A percentile compares a stretch with the other conserved stretches of the same genome.
phyloP scores from a whole-genome alignment of 2,113 vertebrate species.

The Eublepharis macularius region DNA sequence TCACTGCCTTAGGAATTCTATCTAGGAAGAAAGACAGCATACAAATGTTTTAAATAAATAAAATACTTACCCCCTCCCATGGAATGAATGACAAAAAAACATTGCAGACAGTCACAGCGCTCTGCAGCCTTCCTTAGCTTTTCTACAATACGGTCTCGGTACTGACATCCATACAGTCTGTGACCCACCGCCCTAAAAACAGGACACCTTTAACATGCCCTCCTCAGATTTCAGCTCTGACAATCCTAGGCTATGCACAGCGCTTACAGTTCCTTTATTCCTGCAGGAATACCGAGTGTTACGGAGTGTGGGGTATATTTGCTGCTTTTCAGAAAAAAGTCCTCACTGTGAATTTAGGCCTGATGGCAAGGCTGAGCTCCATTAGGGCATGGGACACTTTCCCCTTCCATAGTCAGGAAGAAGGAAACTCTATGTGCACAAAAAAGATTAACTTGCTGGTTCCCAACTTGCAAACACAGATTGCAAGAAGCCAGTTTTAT shows the following conservation, averaged over 20 bases:
- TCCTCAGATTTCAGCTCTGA: constrained; percentile 4
- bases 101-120: constrained; percentile 94
- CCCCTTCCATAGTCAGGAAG: not conserved
- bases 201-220: not conserved
- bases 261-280: not conserved
- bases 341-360: too few relatives aligned
- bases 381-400: not conserved
- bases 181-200: constrained; percentile 90
- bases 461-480: too few relatives aligned
- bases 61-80: constrained; percentile 95
- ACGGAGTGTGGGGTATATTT: too few relatives aligned
- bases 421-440: not conserved
- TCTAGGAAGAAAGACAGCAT: too few relatives aligned
- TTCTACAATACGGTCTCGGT: constrained; percentile 88
- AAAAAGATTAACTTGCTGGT: not conserved
- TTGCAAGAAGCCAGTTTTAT: not conserved
- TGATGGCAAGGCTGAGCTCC: too few relatives aligned
- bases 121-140: constrained; percentile 88
- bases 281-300: too few relatives aligned
- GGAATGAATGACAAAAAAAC: constrained; percentile 96
- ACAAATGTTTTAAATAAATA: too few relatives aligned
- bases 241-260: not conserved
- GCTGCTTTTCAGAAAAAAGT: too few relatives aligned
- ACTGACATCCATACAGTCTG: constrained; percentile 85
- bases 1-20: too few relatives aligned